Percentiles rank a stretch among this genome's conserved stretches.
Evolutionary conservation across 2,888 invertebrate genomes (phyloP).

Genomic region (Lordiphosa andalusiaca): DNA sequence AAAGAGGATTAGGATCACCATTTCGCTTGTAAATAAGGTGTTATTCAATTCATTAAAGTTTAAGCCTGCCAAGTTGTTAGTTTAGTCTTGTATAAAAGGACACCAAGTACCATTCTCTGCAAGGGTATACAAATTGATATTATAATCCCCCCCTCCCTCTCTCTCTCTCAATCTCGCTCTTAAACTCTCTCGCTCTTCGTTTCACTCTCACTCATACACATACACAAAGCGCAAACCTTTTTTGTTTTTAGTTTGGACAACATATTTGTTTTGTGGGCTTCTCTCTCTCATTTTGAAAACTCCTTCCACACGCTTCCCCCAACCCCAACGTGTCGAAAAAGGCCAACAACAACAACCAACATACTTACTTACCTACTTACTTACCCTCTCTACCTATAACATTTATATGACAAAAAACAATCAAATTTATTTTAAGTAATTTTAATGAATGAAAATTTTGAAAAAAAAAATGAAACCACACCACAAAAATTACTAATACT

Average conservation of each 20-base stretch:
- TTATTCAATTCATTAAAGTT: too few relatives aligned
- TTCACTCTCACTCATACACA: conserved; percentile 11
- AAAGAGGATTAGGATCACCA: too few relatives aligned
- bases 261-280: conserved; percentile 5
- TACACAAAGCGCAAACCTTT: conserved; percentile 4
- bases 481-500: conserved; percentile 52
- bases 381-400: background rate
- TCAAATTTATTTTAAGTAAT: too few relatives aligned
- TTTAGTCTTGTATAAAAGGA: too few relatives aligned
- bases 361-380: background rate
- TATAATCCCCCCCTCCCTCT: background rate
- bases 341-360: background rate
- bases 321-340: too few relatives aligned
- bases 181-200: conserved; percentile 13
- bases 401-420: too few relatives aligned
- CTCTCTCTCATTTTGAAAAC: conserved; percentile 4
- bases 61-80: too few relatives aligned
- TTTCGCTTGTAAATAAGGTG: too few relatives aligned
- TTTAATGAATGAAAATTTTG: background rate
- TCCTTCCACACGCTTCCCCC: background rate
- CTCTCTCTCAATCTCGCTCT: background rate
- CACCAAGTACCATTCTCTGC: too few relatives aligned
- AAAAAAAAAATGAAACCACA: conserved; percentile 12
- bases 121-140: background rate
- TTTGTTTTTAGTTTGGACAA: background rate